A percentile compares a stretch with the other conserved stretches of the same genome.
Evolutionary conservation across 1,140 invertebrate species (phyloP).

Genomic region (Idris sp.): DNA sequence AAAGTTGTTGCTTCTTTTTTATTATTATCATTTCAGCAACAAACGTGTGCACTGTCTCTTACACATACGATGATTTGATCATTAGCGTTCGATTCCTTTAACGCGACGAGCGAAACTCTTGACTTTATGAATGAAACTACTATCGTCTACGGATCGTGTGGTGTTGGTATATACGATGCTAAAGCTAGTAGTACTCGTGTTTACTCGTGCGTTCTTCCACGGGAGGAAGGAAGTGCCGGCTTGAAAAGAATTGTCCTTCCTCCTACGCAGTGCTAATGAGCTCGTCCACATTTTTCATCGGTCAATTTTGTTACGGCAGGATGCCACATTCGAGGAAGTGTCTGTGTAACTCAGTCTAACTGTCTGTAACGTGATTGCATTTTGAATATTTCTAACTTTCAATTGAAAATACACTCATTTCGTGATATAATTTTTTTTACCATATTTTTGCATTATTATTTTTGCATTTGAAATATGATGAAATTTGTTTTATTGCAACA

Average conservation of each 20-base stretch:
- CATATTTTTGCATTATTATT: too few species aligned
- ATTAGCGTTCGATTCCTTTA: conserved; percentile 64
- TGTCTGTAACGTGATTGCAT: too few species aligned
- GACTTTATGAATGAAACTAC: conserved; percentile 77
- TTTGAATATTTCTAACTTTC: too few species aligned
- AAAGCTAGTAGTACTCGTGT: conserved; percentile 68
- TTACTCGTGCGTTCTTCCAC: conserved; percentile 71
- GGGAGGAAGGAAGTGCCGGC: conserved; percentile 74
- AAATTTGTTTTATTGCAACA: too few species aligned
- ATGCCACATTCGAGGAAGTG: conserved; percentile 74
- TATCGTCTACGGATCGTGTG: conserved; percentile 65
- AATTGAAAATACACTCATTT: too few species aligned
- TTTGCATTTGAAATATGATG: too few species aligned
- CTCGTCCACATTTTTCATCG: conserved; percentile 26
- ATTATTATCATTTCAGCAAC: too few species aligned
- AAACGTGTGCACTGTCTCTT: too few species aligned
- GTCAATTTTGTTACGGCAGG: conserved; percentile 70
- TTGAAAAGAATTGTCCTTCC: conserved; percentile 69
- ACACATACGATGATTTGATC: conserved; percentile 61
- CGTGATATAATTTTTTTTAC: too few species aligned
- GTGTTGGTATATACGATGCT: conserved; percentile 49
- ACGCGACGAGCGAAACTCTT: conserved; percentile 64
- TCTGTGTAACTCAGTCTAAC: conserved; percentile 63
- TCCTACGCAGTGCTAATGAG: conserved; percentile 27
- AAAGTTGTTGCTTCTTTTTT: too few species aligned